Percentiles rank a stretch among this genome's conserved stretches.
phyloP scores from a whole-genome alignment of 2,888 invertebrate species.

The Sthenelais limicola region DNA sequence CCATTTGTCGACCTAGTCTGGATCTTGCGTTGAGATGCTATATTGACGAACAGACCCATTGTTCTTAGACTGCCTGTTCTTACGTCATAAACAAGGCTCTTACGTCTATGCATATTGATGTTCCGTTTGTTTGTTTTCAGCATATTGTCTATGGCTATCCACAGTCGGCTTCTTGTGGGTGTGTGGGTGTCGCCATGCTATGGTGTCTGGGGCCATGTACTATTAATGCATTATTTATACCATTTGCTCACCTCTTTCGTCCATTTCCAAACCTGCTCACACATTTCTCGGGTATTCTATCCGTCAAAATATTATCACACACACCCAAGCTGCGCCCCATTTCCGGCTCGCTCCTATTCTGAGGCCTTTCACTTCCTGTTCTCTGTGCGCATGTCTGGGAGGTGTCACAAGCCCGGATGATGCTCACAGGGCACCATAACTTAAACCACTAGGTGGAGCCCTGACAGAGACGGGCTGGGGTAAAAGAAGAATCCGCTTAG shows the following conservation, averaged over 20 bases:
- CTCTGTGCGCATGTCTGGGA: constrained; percentile 16
- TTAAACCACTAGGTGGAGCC: not conserved
- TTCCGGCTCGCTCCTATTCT: constrained; percentile 19
- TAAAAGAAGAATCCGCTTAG: no score
- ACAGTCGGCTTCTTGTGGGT: no score
- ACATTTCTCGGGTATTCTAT: not conserved
- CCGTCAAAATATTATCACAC: constrained; percentile 31
- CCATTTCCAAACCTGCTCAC: not conserved
- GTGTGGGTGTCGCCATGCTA: no score
- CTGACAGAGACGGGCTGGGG: not conserved
- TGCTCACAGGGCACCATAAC: not conserved
- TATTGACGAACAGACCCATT: no score
- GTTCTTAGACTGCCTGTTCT: not conserved
- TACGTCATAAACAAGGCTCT: constrained; percentile 9
- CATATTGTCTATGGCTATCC: no score
- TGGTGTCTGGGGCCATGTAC: constrained; percentile 18
- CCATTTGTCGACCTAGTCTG: no score
- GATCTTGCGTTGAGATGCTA: no score
- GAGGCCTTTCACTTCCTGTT: constrained; percentile 12
- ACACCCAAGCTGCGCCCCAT: constrained; percentile 5
- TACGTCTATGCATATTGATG: constrained; percentile 1
- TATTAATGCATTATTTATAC: constrained; percentile 13
- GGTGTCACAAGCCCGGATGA: constrained; percentile 22
- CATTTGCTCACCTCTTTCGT: not conserved
- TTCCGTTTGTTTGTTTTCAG: constrained; percentile 1